Percentiles rank a stretch among this genome's conserved stretches.
Conservation (phyloP, 2,113 vertebrate species). For the Campylomormyrus tamandua region DNA sequence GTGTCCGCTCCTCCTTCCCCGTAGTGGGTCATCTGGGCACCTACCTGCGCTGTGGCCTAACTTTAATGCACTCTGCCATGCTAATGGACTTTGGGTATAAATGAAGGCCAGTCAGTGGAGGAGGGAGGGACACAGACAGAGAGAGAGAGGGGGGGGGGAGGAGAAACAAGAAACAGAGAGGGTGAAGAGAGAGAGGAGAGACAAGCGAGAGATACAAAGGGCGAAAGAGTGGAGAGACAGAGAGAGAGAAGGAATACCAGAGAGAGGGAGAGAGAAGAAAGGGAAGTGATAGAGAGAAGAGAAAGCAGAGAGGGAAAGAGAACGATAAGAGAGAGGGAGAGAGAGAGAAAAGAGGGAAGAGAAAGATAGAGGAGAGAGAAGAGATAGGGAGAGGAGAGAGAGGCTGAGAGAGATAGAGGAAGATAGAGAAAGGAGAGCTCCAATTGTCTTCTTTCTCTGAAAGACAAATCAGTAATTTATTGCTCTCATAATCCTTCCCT, state of each 20-base stretch:
- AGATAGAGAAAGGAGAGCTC: slow-evolving; percentile 32
- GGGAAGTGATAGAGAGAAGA: not conserved
- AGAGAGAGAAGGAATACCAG: not conserved
- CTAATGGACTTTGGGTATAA: not conserved
- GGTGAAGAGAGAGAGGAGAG: not conserved
- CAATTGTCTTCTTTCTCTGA: slow-evolving; percentile 15
- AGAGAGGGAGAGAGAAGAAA: not conserved
- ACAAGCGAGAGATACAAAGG: not conserved
- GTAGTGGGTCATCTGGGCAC: not conserved
- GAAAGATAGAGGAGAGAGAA: not conserved
- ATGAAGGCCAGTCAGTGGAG: not conserved
- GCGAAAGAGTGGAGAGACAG: not conserved
- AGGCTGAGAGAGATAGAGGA: not conserved
- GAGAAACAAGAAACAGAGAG: not conserved
- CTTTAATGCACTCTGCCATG: not conserved
- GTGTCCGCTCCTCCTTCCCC: not conserved
- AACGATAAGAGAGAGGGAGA: too few relatives aligned
- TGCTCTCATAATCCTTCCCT: slow-evolving; percentile 43
- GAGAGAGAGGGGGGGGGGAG: not conserved
- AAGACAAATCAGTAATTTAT: slow-evolving; percentile 40
- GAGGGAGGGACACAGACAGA: not conserved
- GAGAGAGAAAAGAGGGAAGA: not conserved
- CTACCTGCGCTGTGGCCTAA: not conserved
- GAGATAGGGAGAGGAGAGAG: not conserved
- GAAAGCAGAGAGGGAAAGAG: too few relatives aligned